Evolutionary conservation across 2,888 invertebrate genomes (phyloP), one percentile per base, ranked within the genome.

Genomic region (Alcis repandata): DNA sequence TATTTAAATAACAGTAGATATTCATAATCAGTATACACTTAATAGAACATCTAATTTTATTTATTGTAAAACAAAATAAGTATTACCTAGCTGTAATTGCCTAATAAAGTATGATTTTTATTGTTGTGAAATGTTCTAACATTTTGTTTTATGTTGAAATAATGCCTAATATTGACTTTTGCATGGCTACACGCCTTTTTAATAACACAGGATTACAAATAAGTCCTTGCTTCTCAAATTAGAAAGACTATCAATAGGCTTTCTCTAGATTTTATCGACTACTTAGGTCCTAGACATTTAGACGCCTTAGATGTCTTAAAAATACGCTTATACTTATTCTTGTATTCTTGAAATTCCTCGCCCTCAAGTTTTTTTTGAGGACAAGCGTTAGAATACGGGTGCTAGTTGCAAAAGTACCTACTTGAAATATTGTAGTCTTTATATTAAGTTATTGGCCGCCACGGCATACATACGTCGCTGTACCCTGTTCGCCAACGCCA

Each of bases 201-300:
- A 33, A 13, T 20, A 38, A 36, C 10, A 36, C 32, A 19, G 19
- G 13, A 51, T 15, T 1, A 36, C 51, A 38, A 8, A 11, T 36
- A 13, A 6, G 20, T 9, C n/a, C 11, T 51, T 8, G 51, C 36
- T 36, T 51, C 11, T 20, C 36, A 13, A 20, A 20, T n/a, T 51
- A 51, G 36, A 51, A 19, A 51, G 33, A 20, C 36, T 36, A 22
- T 48, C 10, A 32, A 2, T 48, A 48, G 48, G 32, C 15, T 48
- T 46, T 43, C 19, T 13, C 15, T 48, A 48, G 32, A 0, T 41
- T 15, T 32, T n/a, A 32, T 8, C 8, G 13, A 15, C 32, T 32
- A 51, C 1, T 36, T 51, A 51, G 51, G 51, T 51, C 36, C 36
- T 51, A 51, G 51, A 51, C 51, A 19, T 19, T n/a, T n/a, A n/a